Evolutionary conservation across 2,113 vertebrate species (phyloP), one percentile per base, ranked within the genome.

Genomic region (Pantherophis guttatus): DNA sequence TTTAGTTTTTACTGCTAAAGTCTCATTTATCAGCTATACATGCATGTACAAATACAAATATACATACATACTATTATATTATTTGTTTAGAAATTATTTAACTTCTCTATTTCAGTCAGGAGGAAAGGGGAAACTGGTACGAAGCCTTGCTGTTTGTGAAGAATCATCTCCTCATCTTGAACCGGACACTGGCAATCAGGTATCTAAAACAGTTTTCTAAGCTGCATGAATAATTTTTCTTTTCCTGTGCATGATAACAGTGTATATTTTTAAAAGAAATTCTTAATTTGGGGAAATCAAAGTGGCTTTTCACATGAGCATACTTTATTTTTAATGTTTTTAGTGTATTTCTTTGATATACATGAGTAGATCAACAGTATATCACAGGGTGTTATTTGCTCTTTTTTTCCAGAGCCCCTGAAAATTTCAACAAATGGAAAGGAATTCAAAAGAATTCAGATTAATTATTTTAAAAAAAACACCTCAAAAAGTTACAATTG

Each of bases 141-240:
- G 99, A 86, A 98, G 98, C 48, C 97, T 97, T 91, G 99, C 99
- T 90, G 97, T 99, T 65, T 99, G 98, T 90, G 99, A 99, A 94
- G 99, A 99, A 54, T 97, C 98, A 24, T 96, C 96, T 13, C 96
- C 97, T 93, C 97, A 97, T 90, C 94, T 96, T 0, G 97, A 95
- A 95, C 96, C 97, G 0, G 98, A 99, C 94, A 97, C 98, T 93
- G 98, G 98, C 87, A 97, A 96, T 95, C 98, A 98, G 98, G 99
- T 99, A 98, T 39, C 88, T 96, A 95, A 93, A 87, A 11, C 93
- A 91, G 1, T 93, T 94, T 92, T 81, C 65, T 93, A 92, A 92
- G n/a, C 29, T 97, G 97, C 98, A 98, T 97, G 97, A 58, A 87
- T 33, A 93, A 90, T 55, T 13, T 95, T 93, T 24, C 12, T 87